Evolutionary conservation across 2,888 invertebrate genomes (phyloP), one percentile per base, ranked within the genome.

Genomic region (Polietes domitor): DNA sequence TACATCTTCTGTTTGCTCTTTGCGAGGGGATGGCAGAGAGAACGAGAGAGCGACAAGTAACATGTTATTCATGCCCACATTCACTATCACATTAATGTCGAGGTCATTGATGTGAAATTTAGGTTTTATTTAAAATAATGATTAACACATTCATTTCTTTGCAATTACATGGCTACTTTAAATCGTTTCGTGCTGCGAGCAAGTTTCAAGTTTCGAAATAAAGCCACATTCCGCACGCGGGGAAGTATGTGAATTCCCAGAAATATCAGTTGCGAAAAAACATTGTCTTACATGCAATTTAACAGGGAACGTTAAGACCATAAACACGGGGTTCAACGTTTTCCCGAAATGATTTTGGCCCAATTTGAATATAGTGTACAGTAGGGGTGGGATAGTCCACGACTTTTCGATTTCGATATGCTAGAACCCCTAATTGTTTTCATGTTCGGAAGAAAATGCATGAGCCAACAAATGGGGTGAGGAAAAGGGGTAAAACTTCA

Each of bases 21-120:
- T 58, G 26, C 58, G 26, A 53, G 58, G 6, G 58, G 24, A 15
- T 1, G 55, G 10, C 7, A 10, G 24, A 21, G 50, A 17, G 50
- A 50, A 9, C 17, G 50, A 55, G 21, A 9, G 3, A 47, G 26
- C 26, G 58, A 47, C 47, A 41, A 41, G 21, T 1, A 24, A 58
- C 24, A 26, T 15, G 15, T 9, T 58, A 24, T 15, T 58, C 26
- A 58, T 9, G 15, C 58, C 1, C 58, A 15, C 24, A 47, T 12
- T 47, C 15, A 6, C 58, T 17, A 12, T 21, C 55, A 55, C 55
- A 24, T 55, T 55, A 55, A 55, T 58, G 26, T 58, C 58, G 58
- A 58, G 58, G 58, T 58, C 58, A 58, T 58, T 58, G 58, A 58
- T 58, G 58, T 58, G 58, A 58, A 58, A 58, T 58, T 58, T 58